Base-by-base conservation (phyloP, 1,140 invertebrate species). In the Diploscapter pachys region DNA sequence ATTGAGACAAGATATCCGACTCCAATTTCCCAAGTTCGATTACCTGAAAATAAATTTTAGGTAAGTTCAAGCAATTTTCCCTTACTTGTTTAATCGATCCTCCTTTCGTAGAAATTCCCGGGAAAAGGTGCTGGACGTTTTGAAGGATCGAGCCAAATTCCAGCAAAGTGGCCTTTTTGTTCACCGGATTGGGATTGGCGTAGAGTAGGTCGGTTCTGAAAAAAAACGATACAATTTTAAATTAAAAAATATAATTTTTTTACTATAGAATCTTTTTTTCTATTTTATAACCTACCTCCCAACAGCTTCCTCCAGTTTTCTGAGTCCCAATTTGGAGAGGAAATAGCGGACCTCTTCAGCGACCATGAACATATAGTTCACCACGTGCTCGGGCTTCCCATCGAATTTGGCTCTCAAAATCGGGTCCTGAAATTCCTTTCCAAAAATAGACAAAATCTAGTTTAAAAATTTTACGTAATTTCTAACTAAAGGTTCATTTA, bases 301-400 rank as follows among this genome's bases (percentile, higher is more conserved):
- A 80, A 99, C 91, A 13, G 98, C 87, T 81, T 99, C 95, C 88
- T 96, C 92, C 88, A 96, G 93, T 77, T 90, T 91, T 3, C 91
- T 88, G 53, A 98, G 90, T 31, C 96, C 96, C 72, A 99, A 86
- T 67, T 90, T 91, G 2, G 95, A 92, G 93, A 99, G 95, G 73
- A 82, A 83, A 68, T 69, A 78, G 73, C 87, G 86, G 86, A 93
- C 93, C 89, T 98, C 96, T 89, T 98, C 96, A 61, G 96, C 96
- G 59, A 99, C 86, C 90, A 98, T 92, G 85, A 99, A 98, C 81
- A 98, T 90, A 85, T 94, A 99, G 86, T 99, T 99, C 78, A 99
- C 90, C 4, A 99, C 93, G 87, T 98, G 92, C 86, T 99, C 96
- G 0, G 96, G 95, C 85, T 96, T 94, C 52, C 96, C 96, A 49